A percentile compares a stretch with the other conserved stretches of the same genome.
Evolutionary conservation across 2,113 vertebrate genomes (phyloP).

Genomic region (Silurus glanis): DNA sequence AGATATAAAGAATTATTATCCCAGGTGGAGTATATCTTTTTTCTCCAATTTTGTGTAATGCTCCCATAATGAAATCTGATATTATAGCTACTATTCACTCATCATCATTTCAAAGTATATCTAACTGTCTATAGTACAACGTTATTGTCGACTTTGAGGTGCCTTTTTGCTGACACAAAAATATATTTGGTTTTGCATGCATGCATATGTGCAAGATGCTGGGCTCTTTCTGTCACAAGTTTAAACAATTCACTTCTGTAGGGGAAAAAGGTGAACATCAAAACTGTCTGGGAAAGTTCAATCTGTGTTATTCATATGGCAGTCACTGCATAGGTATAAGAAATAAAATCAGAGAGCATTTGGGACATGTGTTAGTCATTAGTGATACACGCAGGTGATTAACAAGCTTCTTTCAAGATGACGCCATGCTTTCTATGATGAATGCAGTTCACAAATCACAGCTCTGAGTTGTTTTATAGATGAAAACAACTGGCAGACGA

Average conservation of each 20-base stretch:
- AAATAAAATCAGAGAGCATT: constrained; percentile 38
- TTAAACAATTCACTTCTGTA: background rate
- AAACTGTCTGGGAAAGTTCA: constrained; percentile 7
- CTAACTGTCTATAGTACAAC: background rate
- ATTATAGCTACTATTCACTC: constrained; percentile 23
- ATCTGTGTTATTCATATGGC: constrained; percentile 11
- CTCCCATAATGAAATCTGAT: constrained; percentile 13
- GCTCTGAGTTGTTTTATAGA: constrained; percentile 10
- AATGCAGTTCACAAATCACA: constrained; percentile 33
- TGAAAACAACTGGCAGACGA: background rate
- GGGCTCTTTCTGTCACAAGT: background rate
- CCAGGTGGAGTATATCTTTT: constrained; percentile 21
- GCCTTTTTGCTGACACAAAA: background rate
- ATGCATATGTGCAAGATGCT: background rate
- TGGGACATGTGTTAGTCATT: constrained; percentile 49
- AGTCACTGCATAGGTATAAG: constrained; percentile 33
- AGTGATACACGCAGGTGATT: constrained; percentile 33
- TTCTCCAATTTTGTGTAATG: constrained; percentile 7
- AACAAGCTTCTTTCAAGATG: constrained; percentile 39
- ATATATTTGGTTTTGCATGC: background rate
- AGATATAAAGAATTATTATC: background rate
- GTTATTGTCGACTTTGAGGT: constrained; percentile 15
- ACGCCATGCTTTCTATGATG: constrained; percentile 35
- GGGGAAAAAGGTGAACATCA: background rate
- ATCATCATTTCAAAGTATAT: constrained; percentile 24